Conservation (phyloP, 2,888 invertebrate genomes). For the Alentia gelatinosa region DNA sequence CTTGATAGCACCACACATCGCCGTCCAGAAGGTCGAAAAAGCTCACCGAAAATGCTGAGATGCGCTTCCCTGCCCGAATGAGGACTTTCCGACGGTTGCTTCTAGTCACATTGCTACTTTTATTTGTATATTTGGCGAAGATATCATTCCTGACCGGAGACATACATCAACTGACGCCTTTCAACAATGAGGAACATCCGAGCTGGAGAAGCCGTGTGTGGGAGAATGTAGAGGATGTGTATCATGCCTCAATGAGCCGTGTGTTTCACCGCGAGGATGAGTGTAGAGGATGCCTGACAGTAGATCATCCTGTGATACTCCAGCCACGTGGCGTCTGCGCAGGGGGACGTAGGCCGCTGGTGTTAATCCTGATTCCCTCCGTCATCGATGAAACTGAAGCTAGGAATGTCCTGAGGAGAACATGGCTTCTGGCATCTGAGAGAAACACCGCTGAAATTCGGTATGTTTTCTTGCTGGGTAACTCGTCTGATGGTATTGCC, state of each 20-base stretch:
- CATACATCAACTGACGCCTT: not conserved
- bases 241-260: not conserved
- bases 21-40: too few species aligned
- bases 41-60: too few species aligned
- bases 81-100: too few species aligned
- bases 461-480: not conserved
- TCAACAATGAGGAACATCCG: not conserved
- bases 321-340: not conserved
- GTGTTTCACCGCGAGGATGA: not conserved
- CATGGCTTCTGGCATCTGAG: not conserved
- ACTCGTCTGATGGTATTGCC: not conserved
- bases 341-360: not conserved
- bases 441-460: not conserved
- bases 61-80: too few species aligned
- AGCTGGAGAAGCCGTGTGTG: not conserved
- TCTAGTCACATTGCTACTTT: too few species aligned
- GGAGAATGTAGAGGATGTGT: not conserved
- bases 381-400: not conserved
- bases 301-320: not conserved
- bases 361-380: not conserved
- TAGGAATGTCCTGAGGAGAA: not conserved
- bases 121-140: too few species aligned
- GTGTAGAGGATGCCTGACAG: not conserved
- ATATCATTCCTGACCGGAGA: not conserved
- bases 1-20: too few species aligned